phyloP scores from a whole-genome alignment of 37 sponge, comb jelly and placozoan genomes.

The Oopsacas minuta region DNA sequence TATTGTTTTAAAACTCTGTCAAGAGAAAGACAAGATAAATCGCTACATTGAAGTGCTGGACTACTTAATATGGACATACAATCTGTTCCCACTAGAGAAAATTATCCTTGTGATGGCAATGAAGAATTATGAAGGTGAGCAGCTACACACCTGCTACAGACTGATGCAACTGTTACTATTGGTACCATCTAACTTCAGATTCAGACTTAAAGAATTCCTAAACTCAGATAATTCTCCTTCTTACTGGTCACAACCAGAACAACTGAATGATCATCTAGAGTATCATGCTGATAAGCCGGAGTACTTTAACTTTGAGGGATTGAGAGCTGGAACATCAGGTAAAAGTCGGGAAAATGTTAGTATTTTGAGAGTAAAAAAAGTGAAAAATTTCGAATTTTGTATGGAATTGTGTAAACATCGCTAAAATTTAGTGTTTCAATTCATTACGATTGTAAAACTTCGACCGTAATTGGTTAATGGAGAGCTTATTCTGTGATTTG shows the following conservation, averaged over 20 bases:
- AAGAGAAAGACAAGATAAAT: neutral
- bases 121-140: conserved; percentile 31
- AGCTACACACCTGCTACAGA: conserved; percentile 26
- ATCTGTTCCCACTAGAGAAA: conserved; percentile 54
- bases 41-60: conserved; percentile 21
- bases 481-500: too few relatives aligned
- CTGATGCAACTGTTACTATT: conserved; percentile 37
- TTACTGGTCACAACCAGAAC: neutral
- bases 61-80: conserved; percentile 68
- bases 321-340: neutral
- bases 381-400: too few relatives aligned
- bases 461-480: too few relatives aligned
- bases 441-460: too few relatives aligned
- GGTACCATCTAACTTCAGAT: conserved; percentile 24
- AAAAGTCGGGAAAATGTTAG: too few relatives aligned
- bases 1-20: neutral
- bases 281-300: neutral
- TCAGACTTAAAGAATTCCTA: conserved; percentile 35
- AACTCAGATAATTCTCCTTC: conserved; percentile 15
- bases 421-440: too few relatives aligned
- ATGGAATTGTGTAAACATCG: too few relatives aligned
- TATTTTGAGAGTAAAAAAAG: too few relatives aligned
- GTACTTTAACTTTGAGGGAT: conserved; percentile 5
- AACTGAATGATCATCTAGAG: neutral
- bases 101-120: conserved; percentile 61